A percentile compares a stretch with the other conserved stretches of the same genome.
phyloP scores from a whole-genome alignment of 2,888 invertebrate genomes.

The Drosophila stalkeri region DNA sequence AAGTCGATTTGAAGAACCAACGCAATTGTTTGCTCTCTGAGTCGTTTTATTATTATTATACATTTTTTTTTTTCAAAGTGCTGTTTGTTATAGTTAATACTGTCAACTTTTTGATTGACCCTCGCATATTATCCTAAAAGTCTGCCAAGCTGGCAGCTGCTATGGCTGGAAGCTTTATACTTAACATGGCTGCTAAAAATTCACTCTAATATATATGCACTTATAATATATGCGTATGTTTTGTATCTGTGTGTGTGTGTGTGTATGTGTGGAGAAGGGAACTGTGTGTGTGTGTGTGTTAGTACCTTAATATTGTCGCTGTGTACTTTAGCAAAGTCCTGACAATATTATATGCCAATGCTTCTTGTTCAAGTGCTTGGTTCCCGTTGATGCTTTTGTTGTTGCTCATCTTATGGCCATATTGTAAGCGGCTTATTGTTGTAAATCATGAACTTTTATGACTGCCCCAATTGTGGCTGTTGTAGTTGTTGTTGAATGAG shows the following conservation, averaged over 20 bases:
- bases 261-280: not conserved
- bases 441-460: constrained; percentile 35
- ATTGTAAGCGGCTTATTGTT: constrained; percentile 59
- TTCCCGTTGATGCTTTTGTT: constrained; percentile 9
- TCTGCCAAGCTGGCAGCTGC: constrained; percentile 17
- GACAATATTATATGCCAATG: constrained; percentile 32
- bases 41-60: too few relatives aligned
- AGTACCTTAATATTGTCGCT: constrained; percentile 24
- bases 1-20: too few relatives aligned
- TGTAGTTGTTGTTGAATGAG: not conserved
- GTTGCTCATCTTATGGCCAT: constrained; percentile 15
- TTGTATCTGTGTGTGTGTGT: constrained; percentile 12
- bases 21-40: too few relatives aligned
- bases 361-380: constrained; percentile 7
- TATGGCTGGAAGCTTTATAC: constrained; percentile 18
- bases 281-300: not conserved
- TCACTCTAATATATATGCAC: constrained; percentile 60
- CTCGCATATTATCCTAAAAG: constrained; percentile 21
- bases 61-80: too few relatives aligned
- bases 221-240: constrained; percentile 2
- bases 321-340: constrained; percentile 24
- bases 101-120: not conserved
- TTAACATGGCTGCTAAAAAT: constrained; percentile 47
- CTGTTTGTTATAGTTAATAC: not conserved
- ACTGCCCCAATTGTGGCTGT: constrained; percentile 1